A percentile compares a stretch with the other conserved stretches of the same genome.
Conservation (phyloP, 2,888 invertebrate genomes). For the Morpho deidamia region DNA sequence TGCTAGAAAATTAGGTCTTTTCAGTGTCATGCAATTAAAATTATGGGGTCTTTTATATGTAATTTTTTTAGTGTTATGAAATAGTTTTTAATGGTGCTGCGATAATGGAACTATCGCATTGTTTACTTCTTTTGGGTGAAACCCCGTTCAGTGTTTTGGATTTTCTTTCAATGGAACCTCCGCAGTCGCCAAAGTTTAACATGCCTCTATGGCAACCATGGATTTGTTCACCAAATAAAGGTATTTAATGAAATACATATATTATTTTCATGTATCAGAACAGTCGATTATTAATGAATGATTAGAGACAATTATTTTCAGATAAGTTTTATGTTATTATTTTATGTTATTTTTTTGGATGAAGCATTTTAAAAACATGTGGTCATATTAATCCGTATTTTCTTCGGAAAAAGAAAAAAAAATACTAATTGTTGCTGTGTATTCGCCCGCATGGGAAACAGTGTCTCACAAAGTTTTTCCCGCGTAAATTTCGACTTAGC, state of each 20-base stretch:
- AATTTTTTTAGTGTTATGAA: conserved; percentile 17
- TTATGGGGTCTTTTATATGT: conserved; percentile 10
- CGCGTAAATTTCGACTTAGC: no score
- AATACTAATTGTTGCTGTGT: no score
- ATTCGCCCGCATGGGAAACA: no score
- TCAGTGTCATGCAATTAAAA: background rate
- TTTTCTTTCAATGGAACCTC: conserved; percentile 66
- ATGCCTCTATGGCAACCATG: conserved; percentile 73
- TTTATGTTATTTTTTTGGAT: no score
- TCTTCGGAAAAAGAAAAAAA: no score
- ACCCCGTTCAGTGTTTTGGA: conserved; percentile 55
- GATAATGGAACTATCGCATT: conserved; percentile 74
- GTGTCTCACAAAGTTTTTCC: no score
- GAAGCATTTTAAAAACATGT: no score
- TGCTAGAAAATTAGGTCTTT: background rate
- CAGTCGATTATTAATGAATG: no score
- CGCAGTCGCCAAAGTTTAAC: conserved; percentile 73
- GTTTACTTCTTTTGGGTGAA: conserved; percentile 62
- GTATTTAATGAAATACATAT: conserved; percentile 30
- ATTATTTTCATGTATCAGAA: no score
- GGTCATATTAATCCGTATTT: no score
- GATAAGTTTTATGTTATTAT: no score
- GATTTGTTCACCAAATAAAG: conserved; percentile 62
- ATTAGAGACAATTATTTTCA: no score
- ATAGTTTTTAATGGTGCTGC: conserved; percentile 29